Evolutionary conservation across 2,113 vertebrate genomes (phyloP).

Genomic region (Laticauda laticaudata): DNA sequence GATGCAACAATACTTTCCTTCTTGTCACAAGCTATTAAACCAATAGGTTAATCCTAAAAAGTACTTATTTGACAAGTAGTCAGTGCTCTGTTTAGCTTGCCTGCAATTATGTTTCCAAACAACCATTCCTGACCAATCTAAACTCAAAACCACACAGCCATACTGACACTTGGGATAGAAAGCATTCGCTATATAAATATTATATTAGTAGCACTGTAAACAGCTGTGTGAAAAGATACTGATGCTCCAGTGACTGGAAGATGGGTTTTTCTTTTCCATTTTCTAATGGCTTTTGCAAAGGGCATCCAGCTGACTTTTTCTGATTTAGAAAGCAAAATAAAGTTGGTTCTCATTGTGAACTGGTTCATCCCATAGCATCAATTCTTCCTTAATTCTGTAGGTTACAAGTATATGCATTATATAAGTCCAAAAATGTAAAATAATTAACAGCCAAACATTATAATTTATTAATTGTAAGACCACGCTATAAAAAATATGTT

Average conservation of each 20-base stretch:
- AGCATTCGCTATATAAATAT: fast-evolving
- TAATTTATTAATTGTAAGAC: neutral
- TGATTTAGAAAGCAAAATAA: neutral
- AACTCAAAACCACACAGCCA: neutral
- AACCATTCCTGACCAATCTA: neutral
- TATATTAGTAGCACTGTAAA: fast-evolving
- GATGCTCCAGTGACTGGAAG: fast-evolving
- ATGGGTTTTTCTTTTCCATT: neutral
- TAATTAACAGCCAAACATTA: neutral
- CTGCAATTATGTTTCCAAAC: neutral
- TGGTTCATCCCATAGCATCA: neutral
- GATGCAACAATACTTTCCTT: neutral
- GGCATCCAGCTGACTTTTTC: neutral
- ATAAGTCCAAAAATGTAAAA: neutral
- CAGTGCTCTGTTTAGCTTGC: neutral
- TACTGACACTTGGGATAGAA: neutral
- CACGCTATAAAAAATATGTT: neutral
- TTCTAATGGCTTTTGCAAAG: neutral
- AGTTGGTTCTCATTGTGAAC: neutral
- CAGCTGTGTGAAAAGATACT: neutral
- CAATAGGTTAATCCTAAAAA: neutral
- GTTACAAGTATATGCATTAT: neutral
- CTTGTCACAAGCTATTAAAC: neutral
- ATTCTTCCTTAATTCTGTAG: neutral
- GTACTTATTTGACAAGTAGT: fast-evolving